Percentiles rank a stretch among this genome's conserved stretches.
phyloP scores from a whole-genome alignment of 2,797 vertebrate genomes.

The Paguma larvata region DNA sequence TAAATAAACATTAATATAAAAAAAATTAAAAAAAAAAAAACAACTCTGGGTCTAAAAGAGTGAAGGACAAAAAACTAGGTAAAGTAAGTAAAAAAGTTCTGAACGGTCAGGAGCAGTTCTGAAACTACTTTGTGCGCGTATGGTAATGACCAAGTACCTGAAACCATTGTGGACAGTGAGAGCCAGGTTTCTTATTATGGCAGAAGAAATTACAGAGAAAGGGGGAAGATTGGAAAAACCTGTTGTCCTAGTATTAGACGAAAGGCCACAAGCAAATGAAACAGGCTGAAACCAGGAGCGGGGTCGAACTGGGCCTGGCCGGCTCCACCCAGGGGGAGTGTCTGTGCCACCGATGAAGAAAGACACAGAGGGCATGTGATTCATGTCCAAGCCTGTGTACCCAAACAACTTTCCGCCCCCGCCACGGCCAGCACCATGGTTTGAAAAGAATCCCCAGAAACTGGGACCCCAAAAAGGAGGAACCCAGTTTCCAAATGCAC shows the following conservation, averaged over 20 bases:
- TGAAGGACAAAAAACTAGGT: neutral
- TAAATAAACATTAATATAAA: too few relatives aligned
- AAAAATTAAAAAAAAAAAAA: too few relatives aligned
- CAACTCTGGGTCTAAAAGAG: neutral
- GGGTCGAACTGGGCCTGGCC: neutral
- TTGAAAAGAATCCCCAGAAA: neutral
- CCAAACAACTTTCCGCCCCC: neutral
- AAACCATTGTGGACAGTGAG: neutral
- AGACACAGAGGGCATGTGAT: rapidly evolving
- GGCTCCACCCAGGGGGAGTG: neutral
- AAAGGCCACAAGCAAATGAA: neutral
- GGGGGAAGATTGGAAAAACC: neutral
- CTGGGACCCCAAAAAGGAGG: neutral
- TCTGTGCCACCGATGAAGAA: neutral
- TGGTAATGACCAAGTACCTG: neutral
- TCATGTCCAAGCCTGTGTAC: neutral
- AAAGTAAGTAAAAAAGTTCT: neutral
- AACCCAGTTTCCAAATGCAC: neutral
- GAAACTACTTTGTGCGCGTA: neutral
- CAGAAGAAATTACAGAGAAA: neutral
- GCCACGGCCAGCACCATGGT: rapidly evolving
- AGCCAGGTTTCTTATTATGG: neutral
- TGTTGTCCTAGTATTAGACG: neutral
- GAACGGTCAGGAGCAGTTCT: neutral
- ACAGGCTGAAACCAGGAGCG: neutral